phyloP scores from a whole-genome alignment of 2,113 vertebrate species.

The Colaptes auratus region DNA sequence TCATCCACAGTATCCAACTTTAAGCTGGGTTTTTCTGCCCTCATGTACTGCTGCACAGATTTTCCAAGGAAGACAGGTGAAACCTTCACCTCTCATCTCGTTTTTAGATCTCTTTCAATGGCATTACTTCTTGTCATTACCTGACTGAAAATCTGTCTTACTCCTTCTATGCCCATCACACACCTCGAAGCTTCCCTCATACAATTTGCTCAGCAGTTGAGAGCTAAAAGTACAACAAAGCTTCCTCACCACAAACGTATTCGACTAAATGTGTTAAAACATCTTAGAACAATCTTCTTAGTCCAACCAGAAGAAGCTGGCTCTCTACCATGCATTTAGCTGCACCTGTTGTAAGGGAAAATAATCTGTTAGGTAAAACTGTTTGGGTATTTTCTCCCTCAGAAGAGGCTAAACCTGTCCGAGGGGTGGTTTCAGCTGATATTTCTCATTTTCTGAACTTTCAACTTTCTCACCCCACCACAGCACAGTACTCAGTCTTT shows the following conservation, averaged over 20 bases:
- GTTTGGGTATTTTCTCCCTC: no score
- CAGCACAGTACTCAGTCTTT: neutral
- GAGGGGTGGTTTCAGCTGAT: no score
- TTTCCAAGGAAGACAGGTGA: neutral
- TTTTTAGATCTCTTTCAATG: neutral
- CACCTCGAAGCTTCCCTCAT: neutral
- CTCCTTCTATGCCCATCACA: neutral
- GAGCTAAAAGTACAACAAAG: neutral
- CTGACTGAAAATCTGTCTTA: neutral
- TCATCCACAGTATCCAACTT: neutral
- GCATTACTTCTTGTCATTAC: neutral
- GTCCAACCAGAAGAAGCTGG: neutral
- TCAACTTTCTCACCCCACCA: no score
- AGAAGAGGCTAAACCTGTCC: no score
- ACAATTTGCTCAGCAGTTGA: neutral
- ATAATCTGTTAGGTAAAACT: no score
- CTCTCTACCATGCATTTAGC: neutral
- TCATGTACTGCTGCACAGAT: neutral
- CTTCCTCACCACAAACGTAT: neutral
- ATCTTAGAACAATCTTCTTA: neutral
- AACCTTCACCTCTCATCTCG: neutral
- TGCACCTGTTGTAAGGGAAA: no score
- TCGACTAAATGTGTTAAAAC: neutral
- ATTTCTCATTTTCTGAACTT: no score
- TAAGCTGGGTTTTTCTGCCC: neutral